Evolutionary conservation across 2,113 vertebrate genomes (phyloP).

Genomic region (Dermatemys mawii): DNA sequence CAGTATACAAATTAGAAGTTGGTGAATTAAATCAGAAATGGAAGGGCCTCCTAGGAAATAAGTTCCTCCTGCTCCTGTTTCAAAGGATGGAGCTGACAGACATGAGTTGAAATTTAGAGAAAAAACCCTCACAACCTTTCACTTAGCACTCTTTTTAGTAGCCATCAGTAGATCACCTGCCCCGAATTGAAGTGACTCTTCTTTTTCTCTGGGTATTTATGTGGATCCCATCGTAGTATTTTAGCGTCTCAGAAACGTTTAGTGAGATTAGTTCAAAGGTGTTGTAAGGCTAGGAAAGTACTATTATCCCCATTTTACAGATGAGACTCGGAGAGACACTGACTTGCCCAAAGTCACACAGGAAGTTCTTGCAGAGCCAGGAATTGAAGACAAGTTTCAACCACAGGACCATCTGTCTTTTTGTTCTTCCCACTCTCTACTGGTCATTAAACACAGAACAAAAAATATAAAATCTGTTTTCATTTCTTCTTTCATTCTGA

Average conservation of each 20-base stretch:
- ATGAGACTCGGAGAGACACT: not conserved
- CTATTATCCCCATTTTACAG: not conserved
- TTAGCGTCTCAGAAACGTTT: not conserved
- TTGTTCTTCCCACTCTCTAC: not conserved
- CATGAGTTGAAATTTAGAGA: not conserved
- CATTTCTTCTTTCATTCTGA: not conserved
- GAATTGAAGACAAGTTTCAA: not conserved
- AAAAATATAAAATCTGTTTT: not conserved
- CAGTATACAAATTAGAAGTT: not conserved
- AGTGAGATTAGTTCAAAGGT: not conserved
- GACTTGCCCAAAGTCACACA: not conserved
- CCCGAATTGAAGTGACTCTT: not conserved
- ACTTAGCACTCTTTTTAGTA: not conserved
- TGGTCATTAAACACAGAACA: accelerated
- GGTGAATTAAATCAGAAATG: not conserved
- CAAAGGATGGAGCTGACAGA: not conserved
- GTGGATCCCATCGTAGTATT: not conserved
- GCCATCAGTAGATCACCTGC: not conserved
- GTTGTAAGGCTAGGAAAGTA: not conserved
- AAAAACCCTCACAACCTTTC: no score
- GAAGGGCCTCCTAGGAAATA: not conserved
- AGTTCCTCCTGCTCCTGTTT: not conserved
- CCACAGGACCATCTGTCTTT: not conserved
- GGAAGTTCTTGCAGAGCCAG: not conserved
- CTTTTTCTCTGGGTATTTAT: not conserved